Conservation (phyloP, 2,113 vertebrate genomes). For the Gadus macrocephalus region DNA sequence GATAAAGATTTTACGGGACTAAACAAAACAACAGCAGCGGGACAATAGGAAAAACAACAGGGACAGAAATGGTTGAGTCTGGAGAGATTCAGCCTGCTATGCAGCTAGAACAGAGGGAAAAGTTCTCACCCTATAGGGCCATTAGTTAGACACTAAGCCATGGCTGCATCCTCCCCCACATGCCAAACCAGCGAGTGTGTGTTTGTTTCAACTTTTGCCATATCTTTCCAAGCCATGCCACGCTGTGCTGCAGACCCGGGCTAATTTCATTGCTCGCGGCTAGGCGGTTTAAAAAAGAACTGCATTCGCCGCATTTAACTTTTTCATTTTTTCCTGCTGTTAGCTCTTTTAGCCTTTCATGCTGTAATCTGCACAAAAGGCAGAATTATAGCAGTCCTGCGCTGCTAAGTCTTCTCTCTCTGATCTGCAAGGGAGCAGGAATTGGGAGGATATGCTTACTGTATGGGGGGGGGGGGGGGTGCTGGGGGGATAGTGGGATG, state of each 20-base stretch:
- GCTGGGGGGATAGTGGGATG: too few relatives aligned
- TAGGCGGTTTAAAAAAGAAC: slow-evolving; percentile 54
- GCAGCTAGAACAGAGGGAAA: too few relatives aligned
- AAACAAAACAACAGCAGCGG: too few relatives aligned
- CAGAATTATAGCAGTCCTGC: not conserved
- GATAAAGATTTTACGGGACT: too few relatives aligned
- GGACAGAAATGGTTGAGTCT: too few relatives aligned
- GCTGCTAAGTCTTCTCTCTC: not conserved
- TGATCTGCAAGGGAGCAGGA: not conserved
- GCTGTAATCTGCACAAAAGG: not conserved
- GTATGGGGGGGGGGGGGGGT: too few relatives aligned
- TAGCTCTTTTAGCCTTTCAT: slow-evolving; percentile 1
- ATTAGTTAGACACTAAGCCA: slow-evolving; percentile 45
- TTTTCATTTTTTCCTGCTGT: slow-evolving; percentile 34
- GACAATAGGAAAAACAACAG: too few relatives aligned
- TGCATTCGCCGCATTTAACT: not conserved
- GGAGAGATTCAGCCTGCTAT: too few relatives aligned
- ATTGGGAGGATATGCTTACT: too few relatives aligned
- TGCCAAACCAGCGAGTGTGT: slow-evolving; percentile 38
- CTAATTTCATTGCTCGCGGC: slow-evolving; percentile 60
- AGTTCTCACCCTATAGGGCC: slow-evolving; percentile 14
- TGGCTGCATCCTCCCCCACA: slow-evolving; percentile 42
- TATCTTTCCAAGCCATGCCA: slow-evolving; percentile 56
- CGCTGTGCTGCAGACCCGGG: slow-evolving; percentile 36
- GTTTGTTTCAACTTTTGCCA: slow-evolving; percentile 46